These are phyloP conservation scores for Zeugodacus cucurbitae DNA, from an alignment of 1,140 invertebrate genomes.

Conservation along the genomic window DNA sequence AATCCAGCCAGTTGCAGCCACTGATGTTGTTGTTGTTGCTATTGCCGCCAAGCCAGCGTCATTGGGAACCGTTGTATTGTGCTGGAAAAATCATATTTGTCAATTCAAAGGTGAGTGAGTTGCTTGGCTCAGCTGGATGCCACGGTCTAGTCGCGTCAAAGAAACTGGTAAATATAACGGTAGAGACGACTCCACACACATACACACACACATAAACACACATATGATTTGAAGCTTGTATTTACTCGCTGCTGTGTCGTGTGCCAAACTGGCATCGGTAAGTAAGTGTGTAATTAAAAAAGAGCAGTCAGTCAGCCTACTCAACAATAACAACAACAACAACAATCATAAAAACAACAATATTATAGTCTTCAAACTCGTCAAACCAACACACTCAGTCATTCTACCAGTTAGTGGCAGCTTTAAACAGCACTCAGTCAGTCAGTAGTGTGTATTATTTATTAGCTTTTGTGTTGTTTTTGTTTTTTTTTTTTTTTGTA, in stretches of 20 bases:
- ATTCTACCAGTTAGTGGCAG: neutral
- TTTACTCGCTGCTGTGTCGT: neutral
- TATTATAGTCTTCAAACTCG: neutral
- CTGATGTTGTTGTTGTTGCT: neutral
- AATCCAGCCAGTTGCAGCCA: neutral
- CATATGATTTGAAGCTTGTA: no score
- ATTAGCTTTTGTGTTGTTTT: neutral
- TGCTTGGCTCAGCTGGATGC: neutral
- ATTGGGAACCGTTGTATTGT: neutral
- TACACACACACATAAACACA: neutral
- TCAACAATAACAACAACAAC: neutral
- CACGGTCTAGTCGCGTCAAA: neutral
- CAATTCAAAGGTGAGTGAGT: constrained; percentile 2
- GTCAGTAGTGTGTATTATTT: neutral
- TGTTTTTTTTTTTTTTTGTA: neutral
- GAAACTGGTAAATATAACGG: constrained; percentile 19
- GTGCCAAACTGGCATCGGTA: neutral
- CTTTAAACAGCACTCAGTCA: neutral
- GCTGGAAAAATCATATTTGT: constrained; percentile 23
- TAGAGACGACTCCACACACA: neutral
- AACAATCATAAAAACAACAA: neutral
- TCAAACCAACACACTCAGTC: neutral
- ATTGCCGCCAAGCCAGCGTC: neutral
- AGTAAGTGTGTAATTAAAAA: constrained; percentile 32
- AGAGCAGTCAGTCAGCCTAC: neutral